phyloP scores from a whole-genome alignment of 1,140 invertebrate genomes.

The Nasonia vitripennis region DNA sequence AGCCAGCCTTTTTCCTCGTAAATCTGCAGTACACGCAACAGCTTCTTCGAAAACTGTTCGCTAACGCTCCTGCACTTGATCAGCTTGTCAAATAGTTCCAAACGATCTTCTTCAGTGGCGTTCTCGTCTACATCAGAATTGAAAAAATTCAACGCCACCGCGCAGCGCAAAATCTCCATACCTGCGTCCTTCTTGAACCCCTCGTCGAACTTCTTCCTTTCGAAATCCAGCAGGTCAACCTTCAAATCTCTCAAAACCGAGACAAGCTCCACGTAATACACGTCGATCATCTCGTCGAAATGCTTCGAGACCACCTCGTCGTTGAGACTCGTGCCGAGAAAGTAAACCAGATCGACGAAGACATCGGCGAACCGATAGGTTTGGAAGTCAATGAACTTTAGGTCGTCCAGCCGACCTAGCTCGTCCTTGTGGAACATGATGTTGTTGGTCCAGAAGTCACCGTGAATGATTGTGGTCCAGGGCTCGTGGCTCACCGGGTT shows the following conservation, averaged over 20 bases:
- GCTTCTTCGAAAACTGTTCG: background rate
- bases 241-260: slow-evolving; percentile 59
- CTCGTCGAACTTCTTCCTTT: slow-evolving; percentile 57
- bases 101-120: background rate
- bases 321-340: background rate
- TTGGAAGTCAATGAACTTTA: slow-evolving; percentile 23
- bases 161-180: slow-evolving; percentile 63
- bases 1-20: background rate
- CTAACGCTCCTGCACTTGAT: background rate
- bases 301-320: slow-evolving; percentile 62
- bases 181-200: slow-evolving; percentile 53
- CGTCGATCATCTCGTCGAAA: slow-evolving; percentile 71
- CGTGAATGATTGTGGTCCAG: background rate
- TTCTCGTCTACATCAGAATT: slow-evolving; percentile 55
- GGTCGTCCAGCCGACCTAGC: background rate
- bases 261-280: slow-evolving; percentile 76
- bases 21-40: background rate
- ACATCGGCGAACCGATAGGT: background rate
- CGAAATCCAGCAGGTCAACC: slow-evolving; percentile 57
- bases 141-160: slow-evolving; percentile 66
- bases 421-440: slow-evolving; percentile 12
- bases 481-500: slow-evolving; percentile 50
- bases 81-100: background rate
- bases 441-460: slow-evolving; percentile 30
- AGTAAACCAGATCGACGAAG: background rate